phyloP scores from a whole-genome alignment of 2,888 invertebrate species.

The Stramonita haemastoma region DNA sequence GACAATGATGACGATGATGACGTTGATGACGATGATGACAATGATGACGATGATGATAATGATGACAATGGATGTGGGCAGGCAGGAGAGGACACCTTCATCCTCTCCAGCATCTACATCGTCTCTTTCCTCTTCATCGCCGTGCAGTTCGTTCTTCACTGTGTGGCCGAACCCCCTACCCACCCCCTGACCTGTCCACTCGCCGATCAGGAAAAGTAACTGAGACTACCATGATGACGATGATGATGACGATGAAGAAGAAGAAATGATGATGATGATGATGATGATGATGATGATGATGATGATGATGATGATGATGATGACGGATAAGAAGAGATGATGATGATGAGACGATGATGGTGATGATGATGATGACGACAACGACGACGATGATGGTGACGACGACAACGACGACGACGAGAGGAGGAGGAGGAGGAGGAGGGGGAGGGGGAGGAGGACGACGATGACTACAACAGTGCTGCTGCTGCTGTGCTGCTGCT shows the following conservation, averaged over 20 bases:
- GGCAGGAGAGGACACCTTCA: constrained; percentile 30
- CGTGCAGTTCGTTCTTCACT: constrained; percentile 32
- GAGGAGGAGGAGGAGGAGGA: too few relatives aligned
- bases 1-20: neutral
- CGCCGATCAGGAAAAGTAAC: too few relatives aligned
- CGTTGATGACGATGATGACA: neutral
- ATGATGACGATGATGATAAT: neutral
- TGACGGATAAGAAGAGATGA: neutral
- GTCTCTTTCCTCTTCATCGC: constrained; percentile 27
- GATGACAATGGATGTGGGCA: neutral
- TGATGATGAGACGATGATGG: neutral
- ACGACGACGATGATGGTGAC: neutral
- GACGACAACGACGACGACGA: neutral
- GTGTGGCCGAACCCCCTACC: constrained; percentile 2
- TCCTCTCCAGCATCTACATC: neutral
- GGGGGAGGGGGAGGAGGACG: too few relatives aligned
- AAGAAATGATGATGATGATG: neutral
- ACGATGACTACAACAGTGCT: too few relatives aligned
- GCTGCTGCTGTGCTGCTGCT: too few relatives aligned
- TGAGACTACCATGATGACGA: neutral
- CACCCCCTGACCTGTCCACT: neutral
- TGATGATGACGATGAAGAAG: constrained; percentile 14
- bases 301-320: neutral
- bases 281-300: neutral
- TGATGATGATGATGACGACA: neutral